phyloP scores from a whole-genome alignment of 2,888 invertebrate species.

The Calameuta idolon region DNA sequence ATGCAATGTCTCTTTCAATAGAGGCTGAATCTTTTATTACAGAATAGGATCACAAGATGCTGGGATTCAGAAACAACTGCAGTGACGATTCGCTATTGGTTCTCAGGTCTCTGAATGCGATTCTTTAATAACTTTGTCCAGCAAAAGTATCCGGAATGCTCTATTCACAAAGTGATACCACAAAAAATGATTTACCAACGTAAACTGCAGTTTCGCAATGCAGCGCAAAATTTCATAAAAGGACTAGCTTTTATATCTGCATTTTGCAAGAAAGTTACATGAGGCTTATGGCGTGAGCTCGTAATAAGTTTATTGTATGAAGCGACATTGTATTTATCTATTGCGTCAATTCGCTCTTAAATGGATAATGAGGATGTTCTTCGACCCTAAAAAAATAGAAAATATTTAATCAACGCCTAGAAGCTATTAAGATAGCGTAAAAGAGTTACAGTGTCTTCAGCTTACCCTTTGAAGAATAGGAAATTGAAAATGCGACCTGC shows the following conservation, averaged over 20 bases:
- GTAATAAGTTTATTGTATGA: constrained; percentile 51
- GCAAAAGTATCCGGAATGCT: constrained; percentile 88
- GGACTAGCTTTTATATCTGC: neutral
- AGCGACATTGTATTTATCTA: neutral
- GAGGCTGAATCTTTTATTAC: constrained; percentile 97
- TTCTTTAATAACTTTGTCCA: constrained; percentile 86
- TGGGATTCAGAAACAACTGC: constrained; percentile 94
- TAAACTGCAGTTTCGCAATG: constrained; percentile 94
- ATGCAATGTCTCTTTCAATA: constrained; percentile 51
- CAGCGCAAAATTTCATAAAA: constrained; percentile 92
- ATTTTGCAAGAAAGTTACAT: neutral
- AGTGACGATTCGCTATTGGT: constrained; percentile 93
- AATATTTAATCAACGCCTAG: neutral
- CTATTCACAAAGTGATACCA: constrained; percentile 93
- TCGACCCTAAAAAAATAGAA: constrained; percentile 69
- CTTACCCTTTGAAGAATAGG: constrained; percentile 67
- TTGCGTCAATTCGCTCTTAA: constrained; percentile 56
- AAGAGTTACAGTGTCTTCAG: neutral
- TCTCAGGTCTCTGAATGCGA: constrained; percentile 95
- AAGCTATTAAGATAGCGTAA: neutral
- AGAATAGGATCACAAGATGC: constrained; percentile 91
- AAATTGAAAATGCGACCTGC: constrained; percentile 78
- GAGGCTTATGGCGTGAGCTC: neutral
- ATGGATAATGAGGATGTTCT: constrained; percentile 79
- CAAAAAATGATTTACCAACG: constrained; percentile 95